Conservation (phyloP, 1,140 invertebrate species). For the Platyura marginata region DNA sequence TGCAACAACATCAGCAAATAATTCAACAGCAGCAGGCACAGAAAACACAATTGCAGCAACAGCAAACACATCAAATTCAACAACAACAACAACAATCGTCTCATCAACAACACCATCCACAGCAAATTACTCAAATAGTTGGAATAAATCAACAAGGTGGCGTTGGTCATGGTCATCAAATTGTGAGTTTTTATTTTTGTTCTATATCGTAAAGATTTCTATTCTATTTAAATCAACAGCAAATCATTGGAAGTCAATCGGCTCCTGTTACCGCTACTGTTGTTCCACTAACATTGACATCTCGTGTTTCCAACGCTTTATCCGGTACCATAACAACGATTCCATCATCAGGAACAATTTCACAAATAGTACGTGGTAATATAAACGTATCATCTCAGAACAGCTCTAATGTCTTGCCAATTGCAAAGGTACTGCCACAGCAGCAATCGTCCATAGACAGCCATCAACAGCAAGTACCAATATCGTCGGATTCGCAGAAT, state of each 20-base stretch:
- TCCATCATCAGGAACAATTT: not conserved
- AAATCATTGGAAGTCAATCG: conserved; percentile 1
- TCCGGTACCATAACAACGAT: not conserved
- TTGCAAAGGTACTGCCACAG: conserved; percentile 20
- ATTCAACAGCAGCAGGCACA: not conserved
- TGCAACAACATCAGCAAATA: not conserved
- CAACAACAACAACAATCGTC: no score
- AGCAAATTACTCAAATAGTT: conserved; percentile 8
- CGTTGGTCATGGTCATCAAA: not conserved
- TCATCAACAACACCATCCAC: conserved; percentile 5
- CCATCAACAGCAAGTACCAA: not conserved
- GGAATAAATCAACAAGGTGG: conserved; percentile 4
- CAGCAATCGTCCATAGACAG: not conserved
- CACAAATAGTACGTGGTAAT: conserved; percentile 5
- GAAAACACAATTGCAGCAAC: not conserved
- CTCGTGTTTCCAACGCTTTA: conserved; percentile 6
- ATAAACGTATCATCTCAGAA: conserved; percentile 18
- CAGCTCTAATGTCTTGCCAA: conserved; percentile 10
- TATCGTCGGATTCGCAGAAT: not conserved
- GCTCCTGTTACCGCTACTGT: conserved; percentile 11
- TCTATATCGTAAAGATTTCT: no score
- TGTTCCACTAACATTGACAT: conserved; percentile 16
- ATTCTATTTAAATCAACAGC: not conserved
- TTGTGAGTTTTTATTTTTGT: conserved; percentile 1
- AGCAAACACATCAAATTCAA: no score